Conservation (phyloP, 2,113 vertebrate species). For the Cinclus cinclus region DNA sequence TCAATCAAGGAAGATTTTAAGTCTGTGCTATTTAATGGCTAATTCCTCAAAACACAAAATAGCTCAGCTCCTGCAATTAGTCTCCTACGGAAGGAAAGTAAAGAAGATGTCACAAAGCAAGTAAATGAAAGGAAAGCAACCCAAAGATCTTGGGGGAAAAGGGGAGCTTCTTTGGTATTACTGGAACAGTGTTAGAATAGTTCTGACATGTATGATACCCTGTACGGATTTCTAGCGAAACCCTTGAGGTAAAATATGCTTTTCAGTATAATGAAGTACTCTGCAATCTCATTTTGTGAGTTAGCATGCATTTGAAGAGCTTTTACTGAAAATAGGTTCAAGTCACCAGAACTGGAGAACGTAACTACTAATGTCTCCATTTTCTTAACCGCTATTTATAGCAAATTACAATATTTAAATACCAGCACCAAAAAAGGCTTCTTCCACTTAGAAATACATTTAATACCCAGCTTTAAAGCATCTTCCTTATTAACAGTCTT, state of each 20-base stretch:
- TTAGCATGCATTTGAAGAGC: not conserved
- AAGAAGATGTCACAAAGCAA: not conserved
- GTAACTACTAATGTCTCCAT: not conserved
- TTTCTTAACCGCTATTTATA: not conserved
- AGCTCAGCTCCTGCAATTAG: slow-evolving; percentile 9
- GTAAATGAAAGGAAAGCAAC: not conserved
- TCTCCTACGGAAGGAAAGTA: not conserved
- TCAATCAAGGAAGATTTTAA: slow-evolving; percentile 49
- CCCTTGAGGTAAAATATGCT: not conserved
- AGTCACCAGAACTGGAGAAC: not conserved
- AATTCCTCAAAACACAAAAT: slow-evolving; percentile 50
- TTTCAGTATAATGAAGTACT: not conserved
- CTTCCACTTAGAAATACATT: not conserved
- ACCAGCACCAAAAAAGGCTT: not conserved
- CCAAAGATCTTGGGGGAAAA: not conserved
- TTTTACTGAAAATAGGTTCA: not conserved
- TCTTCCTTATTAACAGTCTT: not conserved
- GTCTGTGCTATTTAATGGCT: not conserved
- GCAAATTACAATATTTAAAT: not conserved
- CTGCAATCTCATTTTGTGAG: not conserved
- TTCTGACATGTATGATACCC: not conserved
- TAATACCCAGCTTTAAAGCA: not conserved
- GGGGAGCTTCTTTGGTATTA: not conserved
- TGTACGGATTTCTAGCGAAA: not conserved
- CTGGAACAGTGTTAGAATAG: not conserved